Evolutionary conservation across 2,797 vertebrate genomes (phyloP).

Genomic region (Masticophis lateralis): DNA sequence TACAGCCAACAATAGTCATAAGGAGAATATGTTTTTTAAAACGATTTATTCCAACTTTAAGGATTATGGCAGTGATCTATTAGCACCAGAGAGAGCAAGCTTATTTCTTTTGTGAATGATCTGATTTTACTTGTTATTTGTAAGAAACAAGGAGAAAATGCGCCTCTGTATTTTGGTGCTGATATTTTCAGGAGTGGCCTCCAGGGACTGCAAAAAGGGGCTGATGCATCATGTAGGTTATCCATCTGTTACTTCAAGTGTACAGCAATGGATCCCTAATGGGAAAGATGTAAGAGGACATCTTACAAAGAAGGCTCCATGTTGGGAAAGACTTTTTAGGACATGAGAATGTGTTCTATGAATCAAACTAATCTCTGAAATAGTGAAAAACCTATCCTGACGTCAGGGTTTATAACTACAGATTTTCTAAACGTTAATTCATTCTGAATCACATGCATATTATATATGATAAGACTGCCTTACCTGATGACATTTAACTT

Average conservation of each 20-base stretch:
- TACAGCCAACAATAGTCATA: not conserved
- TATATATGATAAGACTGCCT: not conserved
- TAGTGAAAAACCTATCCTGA: not conserved
- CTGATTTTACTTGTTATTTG: not conserved
- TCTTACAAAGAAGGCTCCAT: not conserved
- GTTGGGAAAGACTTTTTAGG: not conserved
- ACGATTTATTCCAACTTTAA: not conserved
- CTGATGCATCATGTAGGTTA: not conserved
- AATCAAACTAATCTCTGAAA: not conserved
- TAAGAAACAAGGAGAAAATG: not conserved
- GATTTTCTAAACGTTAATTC: not conserved
- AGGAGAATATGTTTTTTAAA: not conserved
- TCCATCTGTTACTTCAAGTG: not conserved
- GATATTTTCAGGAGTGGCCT: not conserved
- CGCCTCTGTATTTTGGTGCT: not conserved
- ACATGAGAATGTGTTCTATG: not conserved
- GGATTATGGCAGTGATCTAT: not conserved
- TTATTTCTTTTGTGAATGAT: not conserved
- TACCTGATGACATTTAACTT: slow-evolving; percentile 63
- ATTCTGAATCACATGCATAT: not conserved
- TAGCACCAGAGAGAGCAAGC: not conserved
- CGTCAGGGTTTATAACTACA: not conserved
- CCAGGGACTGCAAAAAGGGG: not conserved
- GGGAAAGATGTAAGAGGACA: not conserved
- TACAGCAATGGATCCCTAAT: not conserved